Evolutionary conservation across 1,140 invertebrate species (phyloP).

Genomic region (Zophobas atratus): DNA sequence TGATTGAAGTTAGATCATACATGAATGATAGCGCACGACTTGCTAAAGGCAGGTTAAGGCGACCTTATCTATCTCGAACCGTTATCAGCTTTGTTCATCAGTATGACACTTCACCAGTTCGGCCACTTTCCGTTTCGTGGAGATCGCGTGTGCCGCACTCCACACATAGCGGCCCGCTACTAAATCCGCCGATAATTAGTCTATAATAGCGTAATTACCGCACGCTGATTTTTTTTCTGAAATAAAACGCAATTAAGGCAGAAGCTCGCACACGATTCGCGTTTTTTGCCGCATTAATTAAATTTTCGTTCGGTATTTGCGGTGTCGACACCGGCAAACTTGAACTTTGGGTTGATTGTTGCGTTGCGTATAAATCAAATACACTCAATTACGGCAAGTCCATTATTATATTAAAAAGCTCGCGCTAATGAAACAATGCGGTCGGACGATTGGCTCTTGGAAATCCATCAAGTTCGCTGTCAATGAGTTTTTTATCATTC

Average conservation of each 20-base stretch:
- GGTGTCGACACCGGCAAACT: constrained; percentile 34
- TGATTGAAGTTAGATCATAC: constrained; percentile 61
- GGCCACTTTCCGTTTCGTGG: background rate
- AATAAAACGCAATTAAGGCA: background rate
- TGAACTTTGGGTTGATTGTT: constrained; percentile 43
- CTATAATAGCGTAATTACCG: constrained; percentile 19
- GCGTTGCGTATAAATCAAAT: constrained; percentile 45
- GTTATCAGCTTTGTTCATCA: constrained; percentile 53
- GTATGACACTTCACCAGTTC: constrained; percentile 53
- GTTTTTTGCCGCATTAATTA: constrained; percentile 23
- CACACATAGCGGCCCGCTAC: background rate
- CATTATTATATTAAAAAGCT: constrained; percentile 43
- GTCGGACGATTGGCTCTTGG: constrained; percentile 38
- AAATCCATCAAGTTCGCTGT: constrained; percentile 47
- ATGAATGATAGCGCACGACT: constrained; percentile 59
- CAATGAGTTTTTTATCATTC: constrained; percentile 46
- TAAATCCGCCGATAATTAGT: constrained; percentile 11
- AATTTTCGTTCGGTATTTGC: constrained; percentile 28
- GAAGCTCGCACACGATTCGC: background rate
- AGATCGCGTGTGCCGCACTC: background rate
- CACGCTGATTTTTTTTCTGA: constrained; percentile 11
- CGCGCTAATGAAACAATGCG: constrained; percentile 39
- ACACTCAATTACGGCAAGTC: constrained; percentile 33
- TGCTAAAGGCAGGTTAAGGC: constrained; percentile 56
- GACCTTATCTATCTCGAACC: constrained; percentile 52